Evolutionary conservation across 2,113 vertebrate genomes (phyloP).

Genomic region (Spermophilus dauricus): DNA sequence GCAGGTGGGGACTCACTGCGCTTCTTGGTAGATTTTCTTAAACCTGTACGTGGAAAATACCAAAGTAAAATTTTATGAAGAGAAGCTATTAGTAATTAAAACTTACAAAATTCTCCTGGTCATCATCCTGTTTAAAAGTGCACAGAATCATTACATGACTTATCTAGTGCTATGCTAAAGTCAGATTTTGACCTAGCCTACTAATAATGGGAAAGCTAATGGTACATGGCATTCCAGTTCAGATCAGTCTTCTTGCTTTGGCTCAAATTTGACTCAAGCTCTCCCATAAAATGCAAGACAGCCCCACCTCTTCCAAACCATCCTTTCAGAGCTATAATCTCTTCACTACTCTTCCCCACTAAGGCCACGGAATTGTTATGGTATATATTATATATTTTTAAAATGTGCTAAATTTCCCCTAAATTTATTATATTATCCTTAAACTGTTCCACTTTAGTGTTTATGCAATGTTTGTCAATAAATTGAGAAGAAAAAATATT

Average conservation of each 20-base stretch:
- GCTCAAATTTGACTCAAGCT: neutral
- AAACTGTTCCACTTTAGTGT: neutral
- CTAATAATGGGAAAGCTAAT: neutral
- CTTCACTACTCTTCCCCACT: neutral
- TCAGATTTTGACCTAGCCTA: neutral
- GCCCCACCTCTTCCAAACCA: neutral
- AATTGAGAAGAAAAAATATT: neutral
- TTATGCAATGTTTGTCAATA: neutral
- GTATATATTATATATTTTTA: neutral
- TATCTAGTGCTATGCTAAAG: neutral
- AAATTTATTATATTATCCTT: neutral
- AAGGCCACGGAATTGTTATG: neutral
- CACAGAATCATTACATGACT: neutral
- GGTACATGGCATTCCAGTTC: neutral
- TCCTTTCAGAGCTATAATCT: neutral
- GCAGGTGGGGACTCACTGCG: slow-evolving; percentile 99
- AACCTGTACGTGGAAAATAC: slow-evolving; percentile 86
- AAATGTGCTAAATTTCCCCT: neutral
- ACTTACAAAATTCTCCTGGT: neutral
- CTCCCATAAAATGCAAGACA: neutral
- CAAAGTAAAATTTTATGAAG: slow-evolving; percentile 34
- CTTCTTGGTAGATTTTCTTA: slow-evolving; percentile 99
- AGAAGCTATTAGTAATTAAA: slow-evolving; percentile 8
- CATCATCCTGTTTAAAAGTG: neutral
- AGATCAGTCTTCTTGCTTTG: neutral